Evolutionary conservation across 2,888 invertebrate species (phyloP), one percentile per base, ranked within the genome.

Genomic region (Amiota mariae): DNA sequence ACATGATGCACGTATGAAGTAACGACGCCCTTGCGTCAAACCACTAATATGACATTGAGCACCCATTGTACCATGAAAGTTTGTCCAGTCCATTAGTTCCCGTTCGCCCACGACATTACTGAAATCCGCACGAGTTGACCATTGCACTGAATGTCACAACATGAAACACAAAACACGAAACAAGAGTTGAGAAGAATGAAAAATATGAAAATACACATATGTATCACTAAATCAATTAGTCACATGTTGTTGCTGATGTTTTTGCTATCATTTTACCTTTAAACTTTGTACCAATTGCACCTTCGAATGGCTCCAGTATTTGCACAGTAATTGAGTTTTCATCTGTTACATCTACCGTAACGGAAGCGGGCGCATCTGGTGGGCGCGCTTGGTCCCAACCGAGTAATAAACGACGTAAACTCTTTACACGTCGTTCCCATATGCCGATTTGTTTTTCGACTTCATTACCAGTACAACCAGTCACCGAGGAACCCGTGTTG

Each of bases 1-100:
- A 70, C 97, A 96, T n/a, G 95, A 93, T 0, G 97, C 96, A 76
- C 98, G 92, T 89, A 98, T 96, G 91, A 95, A 96, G 91, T 98
- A 98, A 77, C 94, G 92, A 20, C 95, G 92, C 8, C 98, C 97
- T 80, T 96, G 94, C n/a, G 93, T 93, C 75, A 98, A 91, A 61
- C 95, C 95, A n/a, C 92, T 92, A 48, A 92, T 91, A 18, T 90
- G 88, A 9, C 91, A 91, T 48, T 91, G 91, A 24, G 90, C 90
- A 13, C 90, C 90, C 90, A 90, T 90, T 13, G 87, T 87, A 75
- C 90, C 90, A 73, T 90, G 90, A 79, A 87, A 89, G 75, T 88
- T 90, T 36, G 86, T 87, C 90, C 90, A 90, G 72, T 96, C 94
- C 72, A 91, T 90, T 61, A 98, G 92, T 84, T 96, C 95, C 24